phyloP scores from a whole-genome alignment of 2,113 vertebrate species.

The Todiramphus chloris region DNA sequence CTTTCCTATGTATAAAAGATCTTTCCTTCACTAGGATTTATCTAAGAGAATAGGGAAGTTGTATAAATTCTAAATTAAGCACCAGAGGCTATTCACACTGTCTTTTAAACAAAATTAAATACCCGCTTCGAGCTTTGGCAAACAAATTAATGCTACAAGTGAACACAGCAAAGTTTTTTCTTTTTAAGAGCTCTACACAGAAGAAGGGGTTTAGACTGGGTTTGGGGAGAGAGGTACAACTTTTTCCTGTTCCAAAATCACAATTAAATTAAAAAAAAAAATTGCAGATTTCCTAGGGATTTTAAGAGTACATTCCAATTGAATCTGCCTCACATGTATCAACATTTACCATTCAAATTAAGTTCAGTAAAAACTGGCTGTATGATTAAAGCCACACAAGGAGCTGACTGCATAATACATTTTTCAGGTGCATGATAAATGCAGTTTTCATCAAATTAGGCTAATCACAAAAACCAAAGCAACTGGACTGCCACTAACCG shows the following conservation, averaged over 20 bases:
- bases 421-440: neutral
- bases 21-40: neutral
- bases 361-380: neutral
- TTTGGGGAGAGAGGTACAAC: neutral
- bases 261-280: neutral
- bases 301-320: neutral
- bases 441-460: neutral
- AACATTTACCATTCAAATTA: neutral
- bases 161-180: neutral
- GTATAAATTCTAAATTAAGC: neutral
- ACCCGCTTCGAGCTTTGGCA: neutral
- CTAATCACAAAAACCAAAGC: neutral
- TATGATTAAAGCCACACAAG: neutral
- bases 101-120: slow-evolving; percentile 39
- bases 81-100: neutral
- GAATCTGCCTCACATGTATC: neutral
- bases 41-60: neutral
- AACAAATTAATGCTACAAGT: neutral
- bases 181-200: neutral
- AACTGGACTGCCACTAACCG: neutral
- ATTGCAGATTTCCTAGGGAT: neutral
- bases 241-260: neutral
- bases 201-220: neutral
- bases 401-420: neutral
- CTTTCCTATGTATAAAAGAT: neutral